Conservation (phyloP, 1,140 invertebrate genomes). For the Pachyrhynchus sulphureomaculatus region DNA sequence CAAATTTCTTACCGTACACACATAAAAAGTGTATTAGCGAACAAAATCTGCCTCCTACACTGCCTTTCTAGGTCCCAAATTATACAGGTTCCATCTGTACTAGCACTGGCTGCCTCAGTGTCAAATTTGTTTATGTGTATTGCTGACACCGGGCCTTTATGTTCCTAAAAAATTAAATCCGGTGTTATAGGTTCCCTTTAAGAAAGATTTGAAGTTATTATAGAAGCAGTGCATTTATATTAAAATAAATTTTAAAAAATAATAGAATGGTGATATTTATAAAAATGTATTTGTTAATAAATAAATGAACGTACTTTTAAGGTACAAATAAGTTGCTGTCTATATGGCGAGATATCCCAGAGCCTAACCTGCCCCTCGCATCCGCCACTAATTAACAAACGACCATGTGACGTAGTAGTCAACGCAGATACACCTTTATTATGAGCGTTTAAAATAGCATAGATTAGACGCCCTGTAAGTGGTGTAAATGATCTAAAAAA, state of each 20-base stretch:
- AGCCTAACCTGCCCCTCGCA: constrained; percentile 82
- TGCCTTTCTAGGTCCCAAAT: constrained; percentile 81
- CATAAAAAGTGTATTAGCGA: constrained; percentile 87
- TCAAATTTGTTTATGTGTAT: constrained; percentile 76
- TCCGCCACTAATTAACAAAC: constrained; percentile 80
- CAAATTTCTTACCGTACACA: constrained; percentile 58
- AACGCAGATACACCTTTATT: constrained; percentile 82
- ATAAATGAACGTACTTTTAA: constrained; percentile 73
- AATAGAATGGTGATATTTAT: no score
- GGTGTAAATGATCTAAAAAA: constrained; percentile 68
- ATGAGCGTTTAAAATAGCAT: constrained; percentile 81
- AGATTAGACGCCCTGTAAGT: constrained; percentile 75
- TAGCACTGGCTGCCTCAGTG: constrained; percentile 80
- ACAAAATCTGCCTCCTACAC: constrained; percentile 76
- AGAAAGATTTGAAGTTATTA: no score
- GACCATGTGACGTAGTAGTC: constrained; percentile 68
- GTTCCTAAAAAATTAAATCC: constrained; percentile 66
- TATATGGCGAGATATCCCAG: constrained; percentile 68
- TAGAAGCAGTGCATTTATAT: no score
- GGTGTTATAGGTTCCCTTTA: no score
- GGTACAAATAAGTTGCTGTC: constrained; percentile 65
- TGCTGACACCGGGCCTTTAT: constrained; percentile 81
- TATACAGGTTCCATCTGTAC: constrained; percentile 87
- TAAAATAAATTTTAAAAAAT: no score
- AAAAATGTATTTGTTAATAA: no score